These are phyloP conservation scores for Beris morrisii DNA, from an alignment of 2,888 invertebrate genomes.

Conservation along the genomic window DNA sequence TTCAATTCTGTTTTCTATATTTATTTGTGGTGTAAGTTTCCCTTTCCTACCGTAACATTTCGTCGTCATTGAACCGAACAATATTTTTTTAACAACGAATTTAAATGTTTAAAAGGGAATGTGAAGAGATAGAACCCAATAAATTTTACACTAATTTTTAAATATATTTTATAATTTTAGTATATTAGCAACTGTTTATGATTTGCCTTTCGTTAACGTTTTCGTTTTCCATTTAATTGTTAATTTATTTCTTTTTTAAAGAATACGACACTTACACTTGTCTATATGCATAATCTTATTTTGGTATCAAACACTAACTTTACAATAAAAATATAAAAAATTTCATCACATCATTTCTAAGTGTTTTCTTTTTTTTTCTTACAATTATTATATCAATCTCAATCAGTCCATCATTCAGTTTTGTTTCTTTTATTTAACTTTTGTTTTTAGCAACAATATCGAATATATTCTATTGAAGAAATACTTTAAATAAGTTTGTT, in stretches of 20 bases:
- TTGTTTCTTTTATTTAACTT: constrained; percentile 25
- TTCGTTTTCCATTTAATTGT: no score
- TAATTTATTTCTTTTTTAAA: constrained; percentile 14
- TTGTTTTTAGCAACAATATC: constrained; percentile 18
- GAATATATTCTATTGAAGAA: neutral
- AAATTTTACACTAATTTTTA: no score
- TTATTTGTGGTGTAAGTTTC: neutral
- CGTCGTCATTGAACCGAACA: neutral
- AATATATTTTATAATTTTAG: no score
- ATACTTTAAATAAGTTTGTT: constrained; percentile 12
- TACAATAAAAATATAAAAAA: constrained; percentile 40
- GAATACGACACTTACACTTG: constrained; percentile 22
- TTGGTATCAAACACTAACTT: constrained; percentile 39
- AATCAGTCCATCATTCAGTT: constrained; percentile 39
- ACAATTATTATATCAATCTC: constrained; percentile 37
- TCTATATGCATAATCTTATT: constrained; percentile 37
- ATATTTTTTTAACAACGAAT: neutral
- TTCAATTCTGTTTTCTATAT: neutral
- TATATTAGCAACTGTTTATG: no score
- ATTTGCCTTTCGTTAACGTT: no score
- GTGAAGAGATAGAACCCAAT: no score
- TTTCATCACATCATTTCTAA: constrained; percentile 39
- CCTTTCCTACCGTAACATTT: no score
- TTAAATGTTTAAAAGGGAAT: no score
- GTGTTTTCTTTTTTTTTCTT: constrained; percentile 36